These are phyloP conservation scores for Euwallacea fornicatus DNA, from an alignment of 1,140 invertebrate genomes.

Conservation along the genomic window DNA sequence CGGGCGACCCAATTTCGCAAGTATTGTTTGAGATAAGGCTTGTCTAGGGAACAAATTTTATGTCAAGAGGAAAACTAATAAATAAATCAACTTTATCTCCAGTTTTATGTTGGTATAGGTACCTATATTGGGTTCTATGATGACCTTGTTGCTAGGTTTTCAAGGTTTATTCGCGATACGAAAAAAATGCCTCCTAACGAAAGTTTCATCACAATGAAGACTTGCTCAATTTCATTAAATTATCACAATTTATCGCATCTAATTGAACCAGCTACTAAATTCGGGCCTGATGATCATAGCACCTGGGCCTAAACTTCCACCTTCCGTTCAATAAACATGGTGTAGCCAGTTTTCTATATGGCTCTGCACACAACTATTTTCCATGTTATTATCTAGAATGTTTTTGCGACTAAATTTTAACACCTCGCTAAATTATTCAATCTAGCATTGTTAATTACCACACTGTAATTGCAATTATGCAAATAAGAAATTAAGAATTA, in stretches of 20 bases:
- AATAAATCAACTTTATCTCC: background rate
- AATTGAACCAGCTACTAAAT: no score
- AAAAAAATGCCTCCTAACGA: background rate
- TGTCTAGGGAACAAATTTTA: no score
- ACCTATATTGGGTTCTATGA: background rate
- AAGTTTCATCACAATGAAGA: no score
- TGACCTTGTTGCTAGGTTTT: background rate
- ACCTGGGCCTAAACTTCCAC: no score
- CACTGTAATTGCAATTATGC: conserved; percentile 1
- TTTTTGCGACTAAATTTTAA: background rate
- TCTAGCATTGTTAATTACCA: background rate
- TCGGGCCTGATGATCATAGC: no score
- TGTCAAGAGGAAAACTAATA: no score
- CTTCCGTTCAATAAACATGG: no score
- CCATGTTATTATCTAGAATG: no score
- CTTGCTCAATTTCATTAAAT: no score
- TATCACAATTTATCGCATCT: no score
- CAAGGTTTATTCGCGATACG: background rate
- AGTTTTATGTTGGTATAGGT: background rate
- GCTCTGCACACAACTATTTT: no score
- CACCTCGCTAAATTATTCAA: background rate
- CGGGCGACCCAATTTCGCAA: conserved; percentile 30
- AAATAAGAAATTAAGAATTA: background rate
- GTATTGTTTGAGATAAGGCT: background rate
- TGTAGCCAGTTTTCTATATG: no score